A percentile compares a stretch with the other conserved stretches of the same genome.
Evolutionary conservation across 1,140 invertebrate genomes (phyloP).

Genomic region (Macrosteles quadrilineatus): DNA sequence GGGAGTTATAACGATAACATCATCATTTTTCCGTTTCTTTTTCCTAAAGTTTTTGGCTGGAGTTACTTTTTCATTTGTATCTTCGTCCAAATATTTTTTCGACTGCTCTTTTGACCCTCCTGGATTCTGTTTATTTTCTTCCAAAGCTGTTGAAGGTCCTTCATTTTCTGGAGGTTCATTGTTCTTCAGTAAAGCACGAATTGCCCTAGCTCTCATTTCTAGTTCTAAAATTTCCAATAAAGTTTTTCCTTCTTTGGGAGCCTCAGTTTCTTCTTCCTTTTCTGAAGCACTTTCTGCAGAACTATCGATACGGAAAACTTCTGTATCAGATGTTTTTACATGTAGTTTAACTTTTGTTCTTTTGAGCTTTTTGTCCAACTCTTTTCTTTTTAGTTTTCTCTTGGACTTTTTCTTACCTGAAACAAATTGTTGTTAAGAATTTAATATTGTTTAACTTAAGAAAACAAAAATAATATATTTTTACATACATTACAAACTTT

Average conservation of each 20-base stretch:
- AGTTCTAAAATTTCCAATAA: conserved; percentile 55
- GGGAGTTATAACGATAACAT: conserved; percentile 25
- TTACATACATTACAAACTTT: no score
- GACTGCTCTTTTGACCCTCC: conserved; percentile 6
- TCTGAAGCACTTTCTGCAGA: not conserved
- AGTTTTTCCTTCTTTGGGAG: conserved; percentile 51
- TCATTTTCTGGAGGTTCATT: conserved; percentile 28
- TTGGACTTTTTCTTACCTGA: conserved; percentile 14
- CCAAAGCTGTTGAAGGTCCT: conserved; percentile 11
- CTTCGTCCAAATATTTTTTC: conserved; percentile 10
- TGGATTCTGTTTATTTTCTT: conserved; percentile 9
- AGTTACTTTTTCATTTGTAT: conserved; percentile 4
- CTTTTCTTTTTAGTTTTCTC: conserved; percentile 18
- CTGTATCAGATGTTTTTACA: no score
- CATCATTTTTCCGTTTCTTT: conserved; percentile 22
- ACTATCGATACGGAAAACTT: not conserved
- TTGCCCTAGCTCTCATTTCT: conserved; percentile 58
- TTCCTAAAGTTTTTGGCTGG: conserved; percentile 9
- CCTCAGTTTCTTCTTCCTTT: conserved; percentile 12
- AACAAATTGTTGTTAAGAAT: no score
- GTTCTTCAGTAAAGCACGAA: conserved; percentile 50
- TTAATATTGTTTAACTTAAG: no score
- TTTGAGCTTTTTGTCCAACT: conserved; percentile 1
- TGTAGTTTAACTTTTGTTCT: not conserved
- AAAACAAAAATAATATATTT: no score